phyloP scores from a whole-genome alignment of 2,797 vertebrate species.

The Tolypeutes matacus region DNA sequence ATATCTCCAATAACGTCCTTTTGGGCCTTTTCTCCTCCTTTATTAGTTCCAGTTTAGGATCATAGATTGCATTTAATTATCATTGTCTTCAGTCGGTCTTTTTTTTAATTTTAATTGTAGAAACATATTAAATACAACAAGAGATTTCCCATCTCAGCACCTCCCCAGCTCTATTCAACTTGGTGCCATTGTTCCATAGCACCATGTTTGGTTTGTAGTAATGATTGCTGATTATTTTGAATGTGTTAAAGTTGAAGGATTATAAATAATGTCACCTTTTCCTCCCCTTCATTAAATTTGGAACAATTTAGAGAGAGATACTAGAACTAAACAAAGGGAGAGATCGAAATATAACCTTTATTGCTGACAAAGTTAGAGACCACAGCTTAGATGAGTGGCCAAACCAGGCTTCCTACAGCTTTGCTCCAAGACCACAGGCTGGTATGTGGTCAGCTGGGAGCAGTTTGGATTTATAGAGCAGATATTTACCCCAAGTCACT shows the following conservation, averaged over 20 bases:
- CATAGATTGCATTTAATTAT: no score
- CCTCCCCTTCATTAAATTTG: neutral
- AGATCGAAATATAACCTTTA: neutral
- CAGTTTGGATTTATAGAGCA: neutral
- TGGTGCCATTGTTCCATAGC: neutral
- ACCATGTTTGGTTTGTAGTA: neutral
- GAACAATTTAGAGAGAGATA: neutral
- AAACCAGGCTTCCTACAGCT: neutral
- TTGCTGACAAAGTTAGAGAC: neutral
- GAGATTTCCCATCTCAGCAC: no score
- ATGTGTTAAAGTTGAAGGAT: neutral
- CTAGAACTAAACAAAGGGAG: neutral
- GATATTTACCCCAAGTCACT: neutral
- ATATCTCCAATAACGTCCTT: no score
- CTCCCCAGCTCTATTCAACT: neutral
- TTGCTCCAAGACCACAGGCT: neutral
- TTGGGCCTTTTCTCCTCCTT: no score
- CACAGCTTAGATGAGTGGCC: neutral
- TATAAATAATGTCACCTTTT: conserved; percentile 11
- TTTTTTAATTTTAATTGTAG: no score
- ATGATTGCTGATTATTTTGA: neutral
- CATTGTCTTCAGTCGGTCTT: no score
- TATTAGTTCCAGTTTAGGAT: no score
- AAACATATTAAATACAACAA: no score
- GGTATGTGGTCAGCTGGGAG: neutral